These are phyloP conservation scores for Elgaria multicarinata DNA, from an alignment of 2,113 vertebrate species.

Conservation along the genomic window DNA sequence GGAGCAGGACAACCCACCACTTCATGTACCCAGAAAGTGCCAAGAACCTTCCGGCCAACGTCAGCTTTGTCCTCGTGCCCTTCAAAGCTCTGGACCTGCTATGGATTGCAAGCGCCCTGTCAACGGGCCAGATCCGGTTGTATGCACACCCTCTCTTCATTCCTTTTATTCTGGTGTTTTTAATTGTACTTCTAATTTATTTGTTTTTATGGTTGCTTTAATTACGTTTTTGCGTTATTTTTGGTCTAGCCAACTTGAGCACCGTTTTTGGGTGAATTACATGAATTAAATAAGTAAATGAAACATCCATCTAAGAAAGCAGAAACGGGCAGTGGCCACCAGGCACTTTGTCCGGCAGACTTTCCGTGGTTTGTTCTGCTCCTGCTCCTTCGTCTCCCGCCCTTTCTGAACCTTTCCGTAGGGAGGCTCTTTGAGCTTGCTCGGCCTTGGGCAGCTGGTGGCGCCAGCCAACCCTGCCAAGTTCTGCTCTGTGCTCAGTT, in stretches of 20 bases:
- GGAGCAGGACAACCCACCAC: slow-evolving; percentile 93
- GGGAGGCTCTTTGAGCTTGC: neutral
- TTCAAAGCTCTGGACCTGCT: slow-evolving; percentile 98
- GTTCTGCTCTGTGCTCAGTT: neutral
- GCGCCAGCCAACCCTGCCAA: neutral
- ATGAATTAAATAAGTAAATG: too few relatives aligned
- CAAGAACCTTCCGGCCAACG: slow-evolving; percentile 93
- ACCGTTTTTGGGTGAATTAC: too few relatives aligned
- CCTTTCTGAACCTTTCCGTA: neutral
- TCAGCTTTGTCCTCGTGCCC: slow-evolving; percentile 97
- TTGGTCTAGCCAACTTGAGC: too few relatives aligned
- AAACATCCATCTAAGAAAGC: neutral
- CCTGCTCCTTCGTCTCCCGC: neutral
- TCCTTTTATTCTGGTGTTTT: too few relatives aligned
- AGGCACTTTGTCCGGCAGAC: neutral
- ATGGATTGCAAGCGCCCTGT: slow-evolving; percentile 97
- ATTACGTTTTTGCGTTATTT: too few relatives aligned
- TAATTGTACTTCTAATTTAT: too few relatives aligned
- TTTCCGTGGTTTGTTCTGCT: neutral
- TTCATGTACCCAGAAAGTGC: slow-evolving; percentile 99
- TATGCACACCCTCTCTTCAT: slow-evolving; percentile 71
- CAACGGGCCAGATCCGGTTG: slow-evolving; percentile 96
- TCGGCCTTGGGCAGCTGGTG: too few relatives aligned
- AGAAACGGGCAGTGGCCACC: neutral
- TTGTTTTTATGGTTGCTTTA: too few relatives aligned